These are phyloP conservation scores for Pogonophryne albipinna DNA, from an alignment of 2,797 vertebrate species.

Conservation along the genomic window DNA sequence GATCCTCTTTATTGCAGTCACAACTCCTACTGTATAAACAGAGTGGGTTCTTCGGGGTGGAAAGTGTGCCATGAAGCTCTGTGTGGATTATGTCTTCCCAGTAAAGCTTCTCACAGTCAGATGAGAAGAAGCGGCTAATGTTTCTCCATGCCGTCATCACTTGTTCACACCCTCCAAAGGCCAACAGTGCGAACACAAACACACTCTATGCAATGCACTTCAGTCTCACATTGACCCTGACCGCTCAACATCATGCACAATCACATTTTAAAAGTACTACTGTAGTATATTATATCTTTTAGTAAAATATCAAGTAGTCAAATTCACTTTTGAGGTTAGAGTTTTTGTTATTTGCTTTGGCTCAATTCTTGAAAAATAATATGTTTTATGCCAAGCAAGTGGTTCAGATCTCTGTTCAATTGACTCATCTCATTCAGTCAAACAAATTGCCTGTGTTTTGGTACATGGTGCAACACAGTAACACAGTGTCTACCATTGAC, in stretches of 20 bases:
- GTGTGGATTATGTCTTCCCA: constrained; percentile 35
- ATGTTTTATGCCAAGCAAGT: too few relatives aligned
- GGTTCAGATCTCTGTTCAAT: too few relatives aligned
- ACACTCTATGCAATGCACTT: neutral
- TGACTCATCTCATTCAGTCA: too few relatives aligned
- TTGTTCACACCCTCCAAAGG: constrained; percentile 28
- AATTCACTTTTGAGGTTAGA: constrained; percentile 6
- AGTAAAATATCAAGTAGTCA: constrained; percentile 7
- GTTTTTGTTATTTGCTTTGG: too few relatives aligned
- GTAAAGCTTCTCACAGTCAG: constrained; percentile 42
- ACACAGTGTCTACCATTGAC: too few relatives aligned
- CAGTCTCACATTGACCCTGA: constrained; percentile 1
- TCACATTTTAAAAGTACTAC: neutral
- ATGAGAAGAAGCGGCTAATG: constrained; percentile 41
- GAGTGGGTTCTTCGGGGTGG: constrained; percentile 34
- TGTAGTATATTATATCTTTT: constrained; percentile 3
- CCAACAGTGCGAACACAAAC: neutral
- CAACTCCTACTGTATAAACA: constrained; percentile 34
- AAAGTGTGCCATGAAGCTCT: constrained; percentile 18
- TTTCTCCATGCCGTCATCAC: constrained; percentile 26
- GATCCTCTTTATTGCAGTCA: constrained; percentile 29
- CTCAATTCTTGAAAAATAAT: too few relatives aligned
- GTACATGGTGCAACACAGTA: too few relatives aligned
- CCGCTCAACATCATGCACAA: neutral
- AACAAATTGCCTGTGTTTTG: too few relatives aligned